Percentiles rank a stretch among this genome's conserved stretches.
Conservation (phyloP, 2,113 vertebrate genomes). For the Probosciger aterrimus region DNA sequence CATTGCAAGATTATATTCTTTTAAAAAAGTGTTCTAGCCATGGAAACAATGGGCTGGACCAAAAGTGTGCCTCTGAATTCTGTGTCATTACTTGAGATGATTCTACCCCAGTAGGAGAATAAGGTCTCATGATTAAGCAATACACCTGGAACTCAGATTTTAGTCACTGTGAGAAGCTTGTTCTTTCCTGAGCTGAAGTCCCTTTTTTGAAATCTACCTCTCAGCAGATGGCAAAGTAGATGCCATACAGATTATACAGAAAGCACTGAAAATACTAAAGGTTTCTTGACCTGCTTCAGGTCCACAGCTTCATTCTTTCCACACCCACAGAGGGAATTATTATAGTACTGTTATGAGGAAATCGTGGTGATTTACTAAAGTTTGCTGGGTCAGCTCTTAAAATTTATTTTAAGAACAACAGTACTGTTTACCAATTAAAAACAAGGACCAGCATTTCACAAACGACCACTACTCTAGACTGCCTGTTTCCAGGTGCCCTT, state of each 20-base stretch:
- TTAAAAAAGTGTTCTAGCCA: background rate
- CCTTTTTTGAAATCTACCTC: background rate
- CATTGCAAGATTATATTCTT: background rate
- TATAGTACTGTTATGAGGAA: background rate
- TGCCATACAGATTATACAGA: background rate
- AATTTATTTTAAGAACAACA: background rate
- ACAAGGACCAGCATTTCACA: background rate
- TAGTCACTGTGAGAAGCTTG: background rate
- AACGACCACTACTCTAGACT: background rate
- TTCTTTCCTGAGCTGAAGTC: background rate
- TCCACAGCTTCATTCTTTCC: background rate
- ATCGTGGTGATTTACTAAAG: background rate
- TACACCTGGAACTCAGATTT: background rate
- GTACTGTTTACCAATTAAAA: background rate
- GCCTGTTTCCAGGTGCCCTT: background rate
- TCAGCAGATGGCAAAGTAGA: background rate
- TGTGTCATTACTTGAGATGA: background rate
- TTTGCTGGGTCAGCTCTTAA: background rate
- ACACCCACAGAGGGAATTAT: background rate
- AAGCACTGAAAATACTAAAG: background rate
- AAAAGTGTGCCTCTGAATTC: background rate
- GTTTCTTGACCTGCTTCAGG: background rate
- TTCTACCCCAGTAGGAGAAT: background rate
- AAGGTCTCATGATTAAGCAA: background rate
- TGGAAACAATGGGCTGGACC: background rate